A percentile compares a stretch with the other conserved stretches of the same genome.
These are phyloP conservation scores for Mercenaria mercenaria DNA, from an alignment of 1,140 invertebrate species.

Conservation along the genomic window DNA sequence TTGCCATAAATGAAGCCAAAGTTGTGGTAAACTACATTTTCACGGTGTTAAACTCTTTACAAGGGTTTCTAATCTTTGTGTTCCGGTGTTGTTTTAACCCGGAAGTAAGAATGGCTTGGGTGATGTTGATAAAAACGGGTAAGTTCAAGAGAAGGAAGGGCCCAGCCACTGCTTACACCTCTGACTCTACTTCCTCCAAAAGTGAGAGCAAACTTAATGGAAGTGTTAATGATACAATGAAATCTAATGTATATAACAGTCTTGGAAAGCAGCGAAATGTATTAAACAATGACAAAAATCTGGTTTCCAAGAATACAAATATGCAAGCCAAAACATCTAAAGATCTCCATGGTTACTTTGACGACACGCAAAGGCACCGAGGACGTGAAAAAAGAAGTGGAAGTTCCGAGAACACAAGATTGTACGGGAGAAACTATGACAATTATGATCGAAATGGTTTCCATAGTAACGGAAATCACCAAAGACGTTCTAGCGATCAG, in stretches of 20 bases:
- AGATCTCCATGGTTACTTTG: constrained; percentile 56
- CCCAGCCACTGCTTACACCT: constrained; percentile 74
- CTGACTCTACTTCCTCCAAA: constrained; percentile 79
- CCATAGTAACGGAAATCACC: neutral
- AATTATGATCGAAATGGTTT: constrained; percentile 56
- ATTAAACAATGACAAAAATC: constrained; percentile 49
- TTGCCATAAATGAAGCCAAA: constrained; percentile 86
- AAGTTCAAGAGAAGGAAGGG: constrained; percentile 81
- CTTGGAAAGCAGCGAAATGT: constrained; percentile 30
- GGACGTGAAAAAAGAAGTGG: constrained; percentile 1
- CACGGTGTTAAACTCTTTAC: constrained; percentile 87
- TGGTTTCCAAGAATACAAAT: constrained; percentile 59
- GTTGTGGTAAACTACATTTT: constrained; percentile 87
- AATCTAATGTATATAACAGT: constrained; percentile 60
- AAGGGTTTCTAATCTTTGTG: constrained; percentile 88
- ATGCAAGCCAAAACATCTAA: constrained; percentile 71
- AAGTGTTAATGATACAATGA: constrained; percentile 48
- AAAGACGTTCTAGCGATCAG: constrained; percentile 19
- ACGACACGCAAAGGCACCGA: neutral
- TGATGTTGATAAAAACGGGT: constrained; percentile 85
- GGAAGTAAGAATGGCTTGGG: constrained; percentile 87
- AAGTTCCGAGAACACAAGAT: neutral
- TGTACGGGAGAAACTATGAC: constrained; percentile 26
- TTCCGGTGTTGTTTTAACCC: constrained; percentile 87
- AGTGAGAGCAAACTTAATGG: constrained; percentile 66